Conservation (phyloP, 2,888 invertebrate species). For the Lasioglossum marginatum region DNA sequence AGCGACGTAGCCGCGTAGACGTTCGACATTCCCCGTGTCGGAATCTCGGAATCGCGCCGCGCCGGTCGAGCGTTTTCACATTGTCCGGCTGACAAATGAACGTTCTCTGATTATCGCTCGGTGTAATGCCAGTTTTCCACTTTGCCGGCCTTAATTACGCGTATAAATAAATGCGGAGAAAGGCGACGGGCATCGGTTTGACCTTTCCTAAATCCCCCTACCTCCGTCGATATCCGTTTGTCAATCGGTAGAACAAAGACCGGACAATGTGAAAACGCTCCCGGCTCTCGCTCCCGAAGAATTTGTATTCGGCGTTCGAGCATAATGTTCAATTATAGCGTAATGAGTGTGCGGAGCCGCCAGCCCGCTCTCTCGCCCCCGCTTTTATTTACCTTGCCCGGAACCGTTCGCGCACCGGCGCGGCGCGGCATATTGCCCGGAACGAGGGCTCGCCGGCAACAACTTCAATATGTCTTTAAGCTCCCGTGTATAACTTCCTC, state of each 20-base stretch:
- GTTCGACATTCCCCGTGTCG: conserved; percentile 9
- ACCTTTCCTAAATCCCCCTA: too few species aligned
- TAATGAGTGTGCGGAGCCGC: conserved; percentile 19
- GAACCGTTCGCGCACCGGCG: conserved; percentile 7
- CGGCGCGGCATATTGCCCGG: conserved; percentile 18
- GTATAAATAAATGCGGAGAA: neutral
- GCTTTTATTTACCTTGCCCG: conserved; percentile 25
- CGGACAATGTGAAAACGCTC: neutral
- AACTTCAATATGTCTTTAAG: conserved; percentile 23
- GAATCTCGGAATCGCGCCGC: neutral
- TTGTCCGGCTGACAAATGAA: conserved; percentile 6
- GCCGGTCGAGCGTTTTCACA: neutral
- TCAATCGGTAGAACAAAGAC: neutral
- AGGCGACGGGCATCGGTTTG: neutral
- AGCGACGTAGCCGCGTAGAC: conserved; percentile 7
- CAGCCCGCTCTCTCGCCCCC: neutral
- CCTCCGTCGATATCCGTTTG: neutral
- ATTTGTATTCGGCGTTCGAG: conserved; percentile 1
- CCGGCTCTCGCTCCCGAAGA: neutral
- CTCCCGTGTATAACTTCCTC: conserved; percentile 18
- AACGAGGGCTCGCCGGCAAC: conserved; percentile 16
- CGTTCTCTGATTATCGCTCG: neutral
- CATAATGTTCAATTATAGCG: conserved; percentile 27
- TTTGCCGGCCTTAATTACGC: neutral
- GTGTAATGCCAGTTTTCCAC: neutral